These are phyloP conservation scores for Archilochus colubris DNA, from an alignment of 2,113 vertebrate species.

Conservation along the genomic window DNA sequence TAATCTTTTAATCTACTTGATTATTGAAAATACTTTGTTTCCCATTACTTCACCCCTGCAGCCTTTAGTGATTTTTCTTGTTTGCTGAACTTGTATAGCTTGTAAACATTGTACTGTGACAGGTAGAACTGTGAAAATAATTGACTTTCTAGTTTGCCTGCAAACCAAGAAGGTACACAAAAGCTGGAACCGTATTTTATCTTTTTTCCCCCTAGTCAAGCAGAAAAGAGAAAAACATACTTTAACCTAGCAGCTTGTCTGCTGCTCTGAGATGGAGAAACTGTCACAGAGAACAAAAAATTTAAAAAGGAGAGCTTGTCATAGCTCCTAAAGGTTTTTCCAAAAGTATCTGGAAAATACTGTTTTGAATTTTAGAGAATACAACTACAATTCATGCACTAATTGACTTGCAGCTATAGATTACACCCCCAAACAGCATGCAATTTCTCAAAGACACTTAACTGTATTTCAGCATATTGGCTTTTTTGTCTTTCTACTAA, in stretches of 20 bases:
- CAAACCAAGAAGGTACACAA: neutral
- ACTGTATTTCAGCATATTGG: neutral
- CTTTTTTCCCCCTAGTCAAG: neutral
- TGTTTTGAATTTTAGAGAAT: neutral
- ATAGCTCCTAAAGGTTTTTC: neutral
- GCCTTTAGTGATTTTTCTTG: neutral
- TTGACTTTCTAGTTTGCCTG: neutral
- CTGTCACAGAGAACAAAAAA: neutral
- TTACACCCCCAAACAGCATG: neutral
- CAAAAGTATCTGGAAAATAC: neutral
- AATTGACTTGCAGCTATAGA: neutral
- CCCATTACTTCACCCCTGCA: neutral
- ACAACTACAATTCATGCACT: accelerated
- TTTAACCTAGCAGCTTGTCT: neutral
- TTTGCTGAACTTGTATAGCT: neutral
- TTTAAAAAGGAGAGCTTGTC: neutral
- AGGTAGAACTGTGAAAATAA: neutral
- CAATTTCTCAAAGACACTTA: neutral
- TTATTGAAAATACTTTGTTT: neutral
- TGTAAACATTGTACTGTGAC: neutral
- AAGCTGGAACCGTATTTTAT: neutral
- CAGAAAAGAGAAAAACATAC: neutral
- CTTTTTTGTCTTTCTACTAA: neutral
- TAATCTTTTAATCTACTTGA: neutral
- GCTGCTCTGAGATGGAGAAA: neutral